Evolutionary conservation across 2,888 invertebrate species (phyloP).

Genomic region (Incurvaria masculella): DNA sequence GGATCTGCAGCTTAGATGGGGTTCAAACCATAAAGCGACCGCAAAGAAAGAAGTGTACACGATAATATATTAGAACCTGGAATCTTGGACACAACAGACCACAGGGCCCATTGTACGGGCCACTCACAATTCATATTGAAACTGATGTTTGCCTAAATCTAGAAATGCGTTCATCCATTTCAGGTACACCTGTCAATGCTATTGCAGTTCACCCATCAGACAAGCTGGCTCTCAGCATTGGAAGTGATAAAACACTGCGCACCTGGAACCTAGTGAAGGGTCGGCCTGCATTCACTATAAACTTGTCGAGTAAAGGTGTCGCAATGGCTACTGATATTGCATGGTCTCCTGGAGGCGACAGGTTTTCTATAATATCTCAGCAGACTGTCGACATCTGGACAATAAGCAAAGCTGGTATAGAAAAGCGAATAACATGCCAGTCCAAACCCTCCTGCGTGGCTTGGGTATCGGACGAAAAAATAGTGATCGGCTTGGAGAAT

Average conservation of each 20-base stretch:
- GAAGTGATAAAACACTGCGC: constrained; percentile 76
- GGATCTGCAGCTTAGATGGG: too few species aligned
- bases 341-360: constrained; percentile 76
- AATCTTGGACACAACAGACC: too few species aligned
- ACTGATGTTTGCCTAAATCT: too few species aligned
- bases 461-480: constrained; percentile 62
- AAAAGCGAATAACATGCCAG: constrained; percentile 63
- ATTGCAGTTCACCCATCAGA: constrained; percentile 86
- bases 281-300: constrained; percentile 85
- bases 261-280: constrained; percentile 97
- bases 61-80: not conserved
- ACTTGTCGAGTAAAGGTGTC: constrained; percentile 67
- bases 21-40: too few species aligned
- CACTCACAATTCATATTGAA: too few species aligned
- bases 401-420: constrained; percentile 71
- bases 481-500: constrained; percentile 72
- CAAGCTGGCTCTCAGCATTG: constrained; percentile 83
- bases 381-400: constrained; percentile 77
- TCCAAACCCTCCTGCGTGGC: constrained; percentile 67
- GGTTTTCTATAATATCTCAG: constrained; percentile 72
- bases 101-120: too few species aligned
- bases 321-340: constrained; percentile 47
- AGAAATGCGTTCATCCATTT: too few species aligned
- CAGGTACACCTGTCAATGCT: constrained; percentile 64
- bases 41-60: too few species aligned